A percentile compares a stretch with the other conserved stretches of the same genome.
phyloP scores from a whole-genome alignment of 2,113 vertebrate genomes.

The Festucalex cinctus region DNA sequence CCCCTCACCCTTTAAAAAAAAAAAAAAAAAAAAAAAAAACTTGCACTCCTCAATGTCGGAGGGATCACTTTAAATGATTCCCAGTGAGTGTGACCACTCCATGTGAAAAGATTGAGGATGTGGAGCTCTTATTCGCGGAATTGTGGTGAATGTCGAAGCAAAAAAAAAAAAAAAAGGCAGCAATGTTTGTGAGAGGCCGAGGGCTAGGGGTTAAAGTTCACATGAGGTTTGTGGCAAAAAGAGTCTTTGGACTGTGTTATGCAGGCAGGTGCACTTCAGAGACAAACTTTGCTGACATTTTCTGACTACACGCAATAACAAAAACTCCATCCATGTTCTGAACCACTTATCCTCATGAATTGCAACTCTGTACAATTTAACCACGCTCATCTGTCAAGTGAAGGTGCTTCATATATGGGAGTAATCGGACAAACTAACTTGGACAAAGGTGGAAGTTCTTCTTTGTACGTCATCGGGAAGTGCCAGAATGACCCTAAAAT shows the following conservation, averaged over 20 bases:
- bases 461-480: too few relatives aligned
- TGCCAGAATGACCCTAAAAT: too few relatives aligned
- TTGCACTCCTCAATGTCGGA: constrained; percentile 11
- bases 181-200: constrained; percentile 24
- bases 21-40: not conserved
- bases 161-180: constrained; percentile 40
- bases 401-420: too few relatives aligned
- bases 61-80: constrained; percentile 72
- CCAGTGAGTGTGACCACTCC: constrained; percentile 45
- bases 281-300: too few relatives aligned
- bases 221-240: not conserved
- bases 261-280: not conserved
- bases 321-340: too few relatives aligned
- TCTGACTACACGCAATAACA: too few relatives aligned
- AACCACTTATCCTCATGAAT: too few relatives aligned
- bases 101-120: constrained; percentile 75
- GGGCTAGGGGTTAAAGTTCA: not conserved
- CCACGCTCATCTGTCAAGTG: too few relatives aligned
- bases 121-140: constrained; percentile 52
- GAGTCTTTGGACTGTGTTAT: not conserved
- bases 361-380: too few relatives aligned
- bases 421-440: too few relatives aligned
- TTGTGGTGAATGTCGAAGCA: constrained; percentile 33
- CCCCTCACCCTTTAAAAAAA: constrained; percentile 45
- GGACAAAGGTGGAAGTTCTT: too few relatives aligned